Base-by-base conservation (phyloP, 2,888 invertebrate genomes). In the Netelia inedita region DNA sequence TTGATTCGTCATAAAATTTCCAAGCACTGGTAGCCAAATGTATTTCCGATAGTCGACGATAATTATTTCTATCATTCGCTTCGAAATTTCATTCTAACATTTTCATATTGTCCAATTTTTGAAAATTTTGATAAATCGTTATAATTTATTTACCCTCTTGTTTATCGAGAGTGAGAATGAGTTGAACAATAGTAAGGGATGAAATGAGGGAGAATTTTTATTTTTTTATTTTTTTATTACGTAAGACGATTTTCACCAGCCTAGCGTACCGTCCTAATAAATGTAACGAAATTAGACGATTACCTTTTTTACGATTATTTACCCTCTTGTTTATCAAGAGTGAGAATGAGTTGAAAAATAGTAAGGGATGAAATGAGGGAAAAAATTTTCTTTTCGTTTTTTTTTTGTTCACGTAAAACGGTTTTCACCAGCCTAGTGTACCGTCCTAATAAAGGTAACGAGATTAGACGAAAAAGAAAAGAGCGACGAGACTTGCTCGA, bases 1-100 rank as follows among this genome's bases (percentile, higher is more conserved):
- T 82, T 82, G 53, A 79, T 81, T 74, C 78, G 78, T 74, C 78
- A 55, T 23, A 65, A 69, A 69, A 72, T 41, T 19, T 59, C 65
- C 57, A 72, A 72, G 21, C 72, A 79, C 79, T 63, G 72, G 71
- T n/a, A 63, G 61, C 16, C 50, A 46, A 46, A 16, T 57, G 1
- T 65, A 16, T 6, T 46, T 50, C 11, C 35, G 63, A 71, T 79
- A 16, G 63, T 41, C 63, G 50, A 61, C 35, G 16, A 79, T 79
- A 23, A 79, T 79, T 79, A 41, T 68, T 28, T 28, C 8, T 46
- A 76, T 68, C 46, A 76, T 46, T 68, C 46, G 57, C 46, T 76
- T 11, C 14, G 23, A n/a, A 16, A 19, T 57, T 19, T 57, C 14
- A 2, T 46, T 14, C 46, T 46, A 1, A 10, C 46, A 28, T 28